Evolutionary conservation across 2,888 invertebrate genomes (phyloP).

Genomic region (Pyrocoelia pectoralis): DNA sequence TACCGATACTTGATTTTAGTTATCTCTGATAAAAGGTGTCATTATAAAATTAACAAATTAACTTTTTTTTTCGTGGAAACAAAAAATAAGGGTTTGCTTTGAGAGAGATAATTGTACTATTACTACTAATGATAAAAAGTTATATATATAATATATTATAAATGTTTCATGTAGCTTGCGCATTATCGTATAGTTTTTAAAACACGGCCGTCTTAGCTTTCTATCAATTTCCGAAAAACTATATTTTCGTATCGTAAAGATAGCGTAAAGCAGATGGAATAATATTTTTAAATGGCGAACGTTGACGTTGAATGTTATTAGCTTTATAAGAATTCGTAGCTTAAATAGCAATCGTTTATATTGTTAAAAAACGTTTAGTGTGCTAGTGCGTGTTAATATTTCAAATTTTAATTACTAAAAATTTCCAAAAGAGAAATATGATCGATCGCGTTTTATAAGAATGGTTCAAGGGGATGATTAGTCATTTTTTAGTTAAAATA

Average conservation of each 20-base stretch:
- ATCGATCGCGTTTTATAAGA: neutral
- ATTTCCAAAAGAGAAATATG: constrained; percentile 9
- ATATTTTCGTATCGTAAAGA: constrained; percentile 57
- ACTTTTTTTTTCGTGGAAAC: no score
- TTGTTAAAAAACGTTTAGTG: constrained; percentile 36
- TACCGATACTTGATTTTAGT: no score
- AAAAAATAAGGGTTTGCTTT: constrained; percentile 21
- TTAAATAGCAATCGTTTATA: constrained; percentile 38
- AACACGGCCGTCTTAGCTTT: constrained; percentile 44
- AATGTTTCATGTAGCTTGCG: constrained; percentile 58
- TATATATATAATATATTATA: constrained; percentile 41
- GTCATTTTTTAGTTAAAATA: constrained; percentile 29
- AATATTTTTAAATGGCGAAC: constrained; percentile 41
- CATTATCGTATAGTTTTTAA: constrained; percentile 42
- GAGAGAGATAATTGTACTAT: constrained; percentile 39
- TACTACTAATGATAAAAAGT: constrained; percentile 24
- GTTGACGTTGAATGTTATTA: constrained; percentile 42
- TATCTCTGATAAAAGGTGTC: no score
- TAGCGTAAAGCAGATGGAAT: constrained; percentile 40
- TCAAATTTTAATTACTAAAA: constrained; percentile 34
- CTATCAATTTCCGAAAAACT: constrained; percentile 57
- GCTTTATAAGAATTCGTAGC: constrained; percentile 40
- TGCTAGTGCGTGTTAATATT: constrained; percentile 36
- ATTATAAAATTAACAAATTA: no score
- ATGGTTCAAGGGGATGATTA: constrained; percentile 24